These are phyloP conservation scores for Cistogaster globosa DNA, from an alignment of 2,888 invertebrate genomes.

Conservation along the genomic window DNA sequence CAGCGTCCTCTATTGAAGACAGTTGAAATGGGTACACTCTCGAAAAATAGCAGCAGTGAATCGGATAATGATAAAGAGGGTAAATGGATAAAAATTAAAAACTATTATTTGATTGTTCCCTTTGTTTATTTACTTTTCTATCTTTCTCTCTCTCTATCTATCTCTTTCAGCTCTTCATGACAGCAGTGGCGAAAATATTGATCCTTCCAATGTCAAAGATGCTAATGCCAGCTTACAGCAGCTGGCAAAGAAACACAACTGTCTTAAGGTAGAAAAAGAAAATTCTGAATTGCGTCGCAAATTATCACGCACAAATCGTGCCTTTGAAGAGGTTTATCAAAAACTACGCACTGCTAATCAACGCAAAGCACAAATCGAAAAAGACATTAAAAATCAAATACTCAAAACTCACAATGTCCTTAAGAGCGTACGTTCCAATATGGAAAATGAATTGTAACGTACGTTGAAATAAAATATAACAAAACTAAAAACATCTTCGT, in stretches of 20 bases:
- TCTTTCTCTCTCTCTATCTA: background rate
- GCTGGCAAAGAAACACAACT: conserved; percentile 77
- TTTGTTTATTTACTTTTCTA: background rate
- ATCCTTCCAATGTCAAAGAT: conserved; percentile 46
- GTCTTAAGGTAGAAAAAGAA: conserved; percentile 85
- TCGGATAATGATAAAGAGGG: conserved; percentile 55
- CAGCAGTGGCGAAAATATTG: conserved; percentile 56
- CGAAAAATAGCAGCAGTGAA: conserved; percentile 68
- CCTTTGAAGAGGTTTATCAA: conserved; percentile 90
- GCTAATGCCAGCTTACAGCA: conserved; percentile 32
- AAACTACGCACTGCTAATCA: conserved; percentile 90
- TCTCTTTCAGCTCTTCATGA: conserved; percentile 50
- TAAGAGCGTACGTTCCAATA: conserved; percentile 89
- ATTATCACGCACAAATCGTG: conserved; percentile 88
- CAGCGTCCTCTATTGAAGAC: conserved; percentile 82
- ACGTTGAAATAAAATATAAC: conserved; percentile 58
- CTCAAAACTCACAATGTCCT: conserved; percentile 91
- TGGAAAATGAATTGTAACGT: conserved; percentile 84
- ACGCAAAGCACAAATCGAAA: conserved; percentile 91
- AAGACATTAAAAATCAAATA: conserved; percentile 91
- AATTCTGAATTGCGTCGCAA: conserved; percentile 89
- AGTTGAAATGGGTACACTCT: conserved; percentile 79
- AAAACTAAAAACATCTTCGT: too few species aligned
- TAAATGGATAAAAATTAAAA: conserved; percentile 37
- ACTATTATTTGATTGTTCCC: background rate